Conservation (phyloP, 1,140 invertebrate genomes). For the Brachystomella parvula region DNA sequence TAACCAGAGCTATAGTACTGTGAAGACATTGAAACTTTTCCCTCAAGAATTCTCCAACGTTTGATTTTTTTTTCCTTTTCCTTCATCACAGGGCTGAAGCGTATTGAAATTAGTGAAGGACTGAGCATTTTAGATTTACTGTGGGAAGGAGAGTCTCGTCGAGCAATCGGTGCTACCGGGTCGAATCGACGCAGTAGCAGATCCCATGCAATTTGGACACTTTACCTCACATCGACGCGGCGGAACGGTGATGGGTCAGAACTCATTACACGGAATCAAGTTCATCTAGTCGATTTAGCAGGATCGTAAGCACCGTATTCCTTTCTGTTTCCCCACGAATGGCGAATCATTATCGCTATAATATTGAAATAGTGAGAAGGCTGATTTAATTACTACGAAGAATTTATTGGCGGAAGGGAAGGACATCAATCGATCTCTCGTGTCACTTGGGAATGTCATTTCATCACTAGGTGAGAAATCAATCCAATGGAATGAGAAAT, state of each 20-base stretch:
- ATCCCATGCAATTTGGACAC: slow-evolving; percentile 57
- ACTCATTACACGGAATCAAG: slow-evolving; percentile 45
- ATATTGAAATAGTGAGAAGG: slow-evolving; percentile 39
- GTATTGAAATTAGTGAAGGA: slow-evolving; percentile 47
- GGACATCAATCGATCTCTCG: slow-evolving; percentile 72
- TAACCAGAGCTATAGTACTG: too few relatives aligned
- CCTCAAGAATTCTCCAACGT: background rate
- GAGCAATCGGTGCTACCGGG: slow-evolving; percentile 48
- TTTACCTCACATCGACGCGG: slow-evolving; percentile 41
- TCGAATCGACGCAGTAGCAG: slow-evolving; percentile 52
- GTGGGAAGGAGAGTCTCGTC: slow-evolving; percentile 45
- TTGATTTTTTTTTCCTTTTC: background rate
- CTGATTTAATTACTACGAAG: slow-evolving; percentile 42
- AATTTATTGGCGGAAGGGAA: slow-evolving; percentile 61
- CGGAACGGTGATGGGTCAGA: slow-evolving; percentile 32
- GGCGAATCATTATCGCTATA: background rate
- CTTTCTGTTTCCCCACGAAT: slow-evolving; percentile 28
- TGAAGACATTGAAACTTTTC: too few relatives aligned
- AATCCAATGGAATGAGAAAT: background rate
- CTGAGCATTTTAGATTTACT: slow-evolving; percentile 46
- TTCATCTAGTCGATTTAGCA: slow-evolving; percentile 61
- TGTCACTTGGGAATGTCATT: slow-evolving; percentile 68
- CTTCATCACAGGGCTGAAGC: slow-evolving; percentile 47
- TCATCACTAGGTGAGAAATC: slow-evolving; percentile 55
- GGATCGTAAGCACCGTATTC: slow-evolving; percentile 54